Evolutionary conservation across 2,797 vertebrate species (phyloP), one percentile per base, ranked within the genome.

Genomic region (Leucoraja ocellata): DNA sequence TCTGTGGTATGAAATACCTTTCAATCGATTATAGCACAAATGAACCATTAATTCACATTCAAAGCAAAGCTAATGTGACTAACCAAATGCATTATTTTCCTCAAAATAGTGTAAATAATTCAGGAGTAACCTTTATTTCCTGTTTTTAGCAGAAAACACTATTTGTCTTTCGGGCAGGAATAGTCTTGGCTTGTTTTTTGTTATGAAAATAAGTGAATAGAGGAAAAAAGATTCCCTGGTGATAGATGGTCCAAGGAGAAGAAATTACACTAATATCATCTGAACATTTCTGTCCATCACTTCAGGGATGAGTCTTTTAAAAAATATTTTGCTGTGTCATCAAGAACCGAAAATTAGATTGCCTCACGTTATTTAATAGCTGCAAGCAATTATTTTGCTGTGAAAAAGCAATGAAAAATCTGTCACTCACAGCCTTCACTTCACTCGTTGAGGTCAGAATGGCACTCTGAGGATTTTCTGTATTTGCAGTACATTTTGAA

Each of bases 351-450:
- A 46, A 92, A 92, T 92, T 46, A 76, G 9, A 92, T 92, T 92
- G 23, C 25, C 68, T 71, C 23, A 9, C 28, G 1, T 54, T 76
- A 54, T 76, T 92, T 76, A 92, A 92, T 92, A 68, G 9, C 71
- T 74, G 71, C 23, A 76, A 76, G 90, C 32, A 76, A 92, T 92
- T 76, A 73, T 91, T 91, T 21, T 9, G 46, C 36, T 54, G 21
- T 92, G 71, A 88, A 58, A 91, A 92, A 92, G 71, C 90, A 92
- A 92, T 76, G 71, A 92, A 58, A 58, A 76, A 76, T 39, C 90
- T 91, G 68, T 54, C 68, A 74, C 61, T 92, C 90, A 91, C 28
- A 46, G 36, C 39, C 90, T 76, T 76, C 90, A 74, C 23, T 21
- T 74, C 74, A 74, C 21, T 18, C 71, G 68, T 58, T 71, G 10